Conservation (phyloP, 2,888 invertebrate genomes). For the Choristoneura rosaceana region DNA sequence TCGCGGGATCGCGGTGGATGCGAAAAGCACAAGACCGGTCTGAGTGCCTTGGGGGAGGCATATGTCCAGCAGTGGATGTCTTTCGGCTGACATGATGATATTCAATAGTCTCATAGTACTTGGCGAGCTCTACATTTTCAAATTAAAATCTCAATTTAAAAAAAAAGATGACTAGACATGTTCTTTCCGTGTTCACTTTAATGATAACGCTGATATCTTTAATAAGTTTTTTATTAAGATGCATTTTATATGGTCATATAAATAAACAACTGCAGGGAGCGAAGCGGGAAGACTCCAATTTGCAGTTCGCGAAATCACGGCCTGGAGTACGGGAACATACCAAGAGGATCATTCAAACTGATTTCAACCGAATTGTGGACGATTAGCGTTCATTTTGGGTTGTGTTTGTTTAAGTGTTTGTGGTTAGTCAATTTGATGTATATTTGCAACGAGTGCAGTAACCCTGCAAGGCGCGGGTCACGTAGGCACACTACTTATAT, state of each 20-base stretch:
- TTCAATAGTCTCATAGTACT: no score
- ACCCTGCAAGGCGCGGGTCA: constrained; percentile 51
- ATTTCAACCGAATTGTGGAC: background rate
- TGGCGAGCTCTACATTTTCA: no score
- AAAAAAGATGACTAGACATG: no score
- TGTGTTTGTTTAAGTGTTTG: constrained; percentile 10
- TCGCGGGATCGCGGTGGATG: no score
- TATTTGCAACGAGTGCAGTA: constrained; percentile 74
- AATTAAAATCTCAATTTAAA: no score
- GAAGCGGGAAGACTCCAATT: constrained; percentile 69
- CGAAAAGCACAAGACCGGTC: no score
- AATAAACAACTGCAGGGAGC: constrained; percentile 63
- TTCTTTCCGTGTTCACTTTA: no score
- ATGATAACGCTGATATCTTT: no score
- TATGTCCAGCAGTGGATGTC: no score
- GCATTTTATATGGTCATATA: constrained; percentile 53
- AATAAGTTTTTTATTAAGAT: constrained; percentile 32
- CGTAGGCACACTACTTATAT: background rate
- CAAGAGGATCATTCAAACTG: constrained; percentile 22
- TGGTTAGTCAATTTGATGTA: constrained; percentile 29
- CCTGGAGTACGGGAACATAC: constrained; percentile 41
- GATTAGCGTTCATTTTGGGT: constrained; percentile 42
- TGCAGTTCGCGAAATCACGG: constrained; percentile 59
- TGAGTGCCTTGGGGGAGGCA: no score
- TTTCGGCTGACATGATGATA: no score